Conservation (phyloP, 2,888 invertebrate genomes). For the Ophion obscuratus region DNA sequence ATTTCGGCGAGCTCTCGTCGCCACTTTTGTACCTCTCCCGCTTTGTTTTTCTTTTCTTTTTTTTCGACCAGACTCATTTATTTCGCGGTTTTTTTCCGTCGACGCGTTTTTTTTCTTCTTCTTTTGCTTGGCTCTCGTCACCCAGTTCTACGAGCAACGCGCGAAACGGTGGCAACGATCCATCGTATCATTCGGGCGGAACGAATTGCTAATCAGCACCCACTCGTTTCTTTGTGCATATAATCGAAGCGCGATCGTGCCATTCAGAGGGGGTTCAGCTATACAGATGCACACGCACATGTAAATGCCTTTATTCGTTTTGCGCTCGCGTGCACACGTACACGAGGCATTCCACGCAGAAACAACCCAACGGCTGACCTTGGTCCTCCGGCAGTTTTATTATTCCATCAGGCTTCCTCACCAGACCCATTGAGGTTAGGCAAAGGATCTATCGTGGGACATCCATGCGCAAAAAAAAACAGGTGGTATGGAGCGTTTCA, state of each 20-base stretch:
- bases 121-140: slow-evolving; percentile 47
- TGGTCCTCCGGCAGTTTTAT: neutral
- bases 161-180: slow-evolving; percentile 55
- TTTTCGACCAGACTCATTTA: slow-evolving; percentile 8
- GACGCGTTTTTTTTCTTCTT: slow-evolving; percentile 1
- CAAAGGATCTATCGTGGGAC: too few species aligned
- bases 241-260: slow-evolving; percentile 33
- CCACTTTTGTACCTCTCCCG: neutral
- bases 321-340: neutral
- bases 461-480: neutral
- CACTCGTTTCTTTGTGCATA: slow-evolving; percentile 40
- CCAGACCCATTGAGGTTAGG: neutral
- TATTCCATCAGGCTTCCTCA: neutral
- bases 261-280: slow-evolving; percentile 8
- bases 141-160: slow-evolving; percentile 45
- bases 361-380: neutral
- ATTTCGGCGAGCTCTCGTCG: slow-evolving; percentile 50
- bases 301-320: neutral
- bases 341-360: slow-evolving; percentile 8
- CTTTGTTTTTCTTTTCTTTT: slow-evolving; percentile 16
- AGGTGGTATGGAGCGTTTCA: too few species aligned
- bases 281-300: neutral
- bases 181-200: slow-evolving; percentile 61
- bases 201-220: slow-evolving; percentile 60
- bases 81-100: slow-evolving; percentile 14